Percentiles rank a stretch among this genome's conserved stretches.
These are phyloP conservation scores for Drosophila suzukii DNA, from an alignment of 1,140 invertebrate species.

Conservation along the genomic window DNA sequence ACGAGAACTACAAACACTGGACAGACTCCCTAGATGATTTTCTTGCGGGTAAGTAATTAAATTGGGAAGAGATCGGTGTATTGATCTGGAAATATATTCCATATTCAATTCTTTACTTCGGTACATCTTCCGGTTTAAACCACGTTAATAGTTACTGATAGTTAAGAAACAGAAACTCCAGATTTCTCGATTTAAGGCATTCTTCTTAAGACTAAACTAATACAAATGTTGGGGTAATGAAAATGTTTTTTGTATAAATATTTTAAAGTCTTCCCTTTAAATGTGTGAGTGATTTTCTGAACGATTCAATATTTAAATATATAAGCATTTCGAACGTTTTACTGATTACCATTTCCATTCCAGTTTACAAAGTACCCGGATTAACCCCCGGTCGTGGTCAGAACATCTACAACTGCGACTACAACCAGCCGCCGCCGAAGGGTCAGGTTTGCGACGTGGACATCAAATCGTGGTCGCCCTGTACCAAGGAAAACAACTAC, in stretches of 20 bases:
- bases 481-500: slow-evolving; percentile 89
- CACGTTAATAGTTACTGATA: no score
- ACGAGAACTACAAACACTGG: slow-evolving; percentile 91
- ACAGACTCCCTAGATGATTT: slow-evolving; percentile 89
- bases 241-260: no score
- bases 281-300: no score
- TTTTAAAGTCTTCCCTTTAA: no score
- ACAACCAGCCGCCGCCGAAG: slow-evolving; percentile 86
- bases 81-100: no score
- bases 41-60: slow-evolving; percentile 87
- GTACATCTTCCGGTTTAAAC: background rate
- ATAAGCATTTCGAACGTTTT: background rate
- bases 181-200: no score
- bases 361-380: slow-evolving; percentile 89
- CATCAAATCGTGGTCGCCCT: slow-evolving; percentile 87
- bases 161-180: no score
- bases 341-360: background rate
- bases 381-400: slow-evolving; percentile 87
- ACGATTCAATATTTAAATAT: no score
- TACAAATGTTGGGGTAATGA: no score
- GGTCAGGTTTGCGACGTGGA: slow-evolving; percentile 91
- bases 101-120: no score
- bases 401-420: slow-evolving; percentile 89
- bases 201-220: no score
- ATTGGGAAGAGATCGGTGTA: no score